Conservation (phyloP, 2,797 vertebrate genomes). For the Sparus aurata region DNA sequence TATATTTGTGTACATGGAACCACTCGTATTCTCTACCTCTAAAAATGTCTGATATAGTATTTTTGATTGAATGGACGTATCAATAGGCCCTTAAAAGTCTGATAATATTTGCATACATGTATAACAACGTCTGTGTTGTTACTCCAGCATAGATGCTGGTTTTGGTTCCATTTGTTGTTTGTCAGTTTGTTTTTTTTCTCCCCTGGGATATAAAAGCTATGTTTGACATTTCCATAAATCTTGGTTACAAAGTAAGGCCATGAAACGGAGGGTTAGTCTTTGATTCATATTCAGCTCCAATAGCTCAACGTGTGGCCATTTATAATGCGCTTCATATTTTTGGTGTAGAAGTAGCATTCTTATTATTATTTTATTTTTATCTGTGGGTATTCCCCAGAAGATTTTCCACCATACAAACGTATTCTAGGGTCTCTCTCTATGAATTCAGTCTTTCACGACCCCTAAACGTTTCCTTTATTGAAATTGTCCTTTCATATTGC, state of each 20-base stretch:
- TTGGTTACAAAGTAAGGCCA: background rate
- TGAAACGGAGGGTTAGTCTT: background rate
- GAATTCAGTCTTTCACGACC: no score
- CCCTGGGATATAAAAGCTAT: background rate
- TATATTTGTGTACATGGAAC: background rate
- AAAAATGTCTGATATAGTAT: no score
- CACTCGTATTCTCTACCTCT: background rate
- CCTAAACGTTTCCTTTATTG: no score
- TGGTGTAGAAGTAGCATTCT: background rate
- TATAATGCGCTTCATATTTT: background rate
- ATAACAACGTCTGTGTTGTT: background rate
- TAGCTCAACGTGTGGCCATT: background rate
- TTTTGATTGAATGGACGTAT: background rate
- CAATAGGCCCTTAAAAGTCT: background rate
- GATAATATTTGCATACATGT: background rate
- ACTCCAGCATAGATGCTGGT: background rate
- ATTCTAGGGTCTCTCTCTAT: no score
- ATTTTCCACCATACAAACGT: background rate
- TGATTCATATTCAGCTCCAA: background rate
- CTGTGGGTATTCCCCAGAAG: background rate
- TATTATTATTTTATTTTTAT: background rate
- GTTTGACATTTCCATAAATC: background rate
- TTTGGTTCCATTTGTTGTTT: background rate
- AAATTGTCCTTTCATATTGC: no score
- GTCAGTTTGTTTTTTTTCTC: background rate